phyloP scores from a whole-genome alignment of 2,888 invertebrate genomes.

The Pollenia griseotomentosa region DNA sequence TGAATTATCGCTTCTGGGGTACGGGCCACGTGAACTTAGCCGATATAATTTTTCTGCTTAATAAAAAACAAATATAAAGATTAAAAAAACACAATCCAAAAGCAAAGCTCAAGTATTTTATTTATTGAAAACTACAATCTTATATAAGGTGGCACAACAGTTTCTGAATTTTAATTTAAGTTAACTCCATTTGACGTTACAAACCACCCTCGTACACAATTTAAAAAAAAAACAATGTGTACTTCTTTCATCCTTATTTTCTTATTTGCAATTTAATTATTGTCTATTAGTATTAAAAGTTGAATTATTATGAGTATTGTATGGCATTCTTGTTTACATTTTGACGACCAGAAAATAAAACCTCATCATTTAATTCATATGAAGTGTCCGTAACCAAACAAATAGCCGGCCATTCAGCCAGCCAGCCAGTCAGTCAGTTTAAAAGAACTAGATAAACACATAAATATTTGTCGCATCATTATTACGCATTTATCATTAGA shows the following conservation, averaged over 20 bases:
- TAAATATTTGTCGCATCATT: constrained; percentile 79
- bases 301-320: constrained; percentile 43
- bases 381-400: constrained; percentile 64
- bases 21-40: too few species aligned
- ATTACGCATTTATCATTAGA: constrained; percentile 74
- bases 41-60: too few species aligned
- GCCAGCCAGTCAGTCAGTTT: neutral
- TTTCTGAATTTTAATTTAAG: too few species aligned
- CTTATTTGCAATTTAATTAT: constrained; percentile 24
- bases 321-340: constrained; percentile 62
- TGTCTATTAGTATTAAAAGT: constrained; percentile 34
- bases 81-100: too few species aligned
- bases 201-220: constrained; percentile 27
- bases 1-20: too few species aligned
- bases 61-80: too few species aligned
- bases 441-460: constrained; percentile 61
- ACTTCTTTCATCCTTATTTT: constrained; percentile 20
- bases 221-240: neutral
- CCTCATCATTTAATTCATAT: constrained; percentile 66
- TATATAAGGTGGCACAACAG: too few species aligned
- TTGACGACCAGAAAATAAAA: constrained; percentile 58
- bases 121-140: too few species aligned
- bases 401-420: constrained; percentile 8
- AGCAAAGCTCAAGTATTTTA: too few species aligned
- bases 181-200: neutral